Base-by-base conservation (phyloP, 1,140 invertebrate species). In the Aphaenogaster rudis region DNA sequence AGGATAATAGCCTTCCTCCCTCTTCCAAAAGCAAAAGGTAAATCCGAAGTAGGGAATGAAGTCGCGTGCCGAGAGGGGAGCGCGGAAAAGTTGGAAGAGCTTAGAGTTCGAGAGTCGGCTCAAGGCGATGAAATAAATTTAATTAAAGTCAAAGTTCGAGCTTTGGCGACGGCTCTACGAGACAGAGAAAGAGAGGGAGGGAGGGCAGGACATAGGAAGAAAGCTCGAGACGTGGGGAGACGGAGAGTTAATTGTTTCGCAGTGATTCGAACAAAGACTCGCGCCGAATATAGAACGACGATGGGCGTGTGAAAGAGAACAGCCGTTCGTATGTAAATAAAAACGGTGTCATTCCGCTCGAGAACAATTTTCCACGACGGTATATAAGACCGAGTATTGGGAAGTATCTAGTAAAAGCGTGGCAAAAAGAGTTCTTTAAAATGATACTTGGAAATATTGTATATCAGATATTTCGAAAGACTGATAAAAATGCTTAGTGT, bases 121-220 rank as follows among this genome's bases (percentile, higher is more conserved):
- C 39, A 77, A 71, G 17, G 57, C 28, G 74, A 71, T 66, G 48
- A 90, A 86, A 77, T 76, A 87, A 88, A 90, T 79, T 88, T 78
- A 90, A 90, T 90, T 90, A 88, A 90, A 81, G 69, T 85, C 88
- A 69, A 90, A 81, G 69, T 84, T 90, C 81, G 57, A 77, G 39
- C 71, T 45, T 36, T 54, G 28, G 17, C 50, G 50, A 71, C 63
- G 63, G 15, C 42, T 66, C 50, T 36, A 45, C n/a, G 57, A 52
- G 15, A 50, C 15, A 88, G 82, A 90, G 50, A 91, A 36, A 87
- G 33, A 74, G n/a, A 89, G 71, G 72, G 61, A 63, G 15, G 54
- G 63, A 88, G 66, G n/a, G 72, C 57, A 90, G 48, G 85, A 57
- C 11, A 59, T 11, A 2, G 2, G 52, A 42, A 42, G 39, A 85